Base-by-base conservation (phyloP, 2,888 invertebrate species). In the Cantharis rufa region DNA sequence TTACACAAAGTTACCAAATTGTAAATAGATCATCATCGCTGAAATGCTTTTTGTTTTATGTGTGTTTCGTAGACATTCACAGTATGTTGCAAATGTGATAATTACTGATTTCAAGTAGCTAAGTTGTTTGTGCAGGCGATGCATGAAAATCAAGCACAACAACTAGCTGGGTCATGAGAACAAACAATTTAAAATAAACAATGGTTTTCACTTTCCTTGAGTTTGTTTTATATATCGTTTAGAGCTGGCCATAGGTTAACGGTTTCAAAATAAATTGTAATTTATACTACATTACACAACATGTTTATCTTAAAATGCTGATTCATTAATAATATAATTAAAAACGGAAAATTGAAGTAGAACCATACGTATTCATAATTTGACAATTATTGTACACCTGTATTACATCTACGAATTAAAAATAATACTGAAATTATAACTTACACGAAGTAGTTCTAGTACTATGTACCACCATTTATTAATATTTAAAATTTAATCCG, bases 141-240 rank as follows among this genome's bases (percentile, higher is more conserved):
- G 84, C 84, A 83, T 84, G 84, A 82, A 83, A 83, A 82, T 80
- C 80, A 80, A 81, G 81, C 81, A 81, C 79, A 74, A 80, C 80
- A 80, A 79, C 78, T 76, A 82, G 82, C 79, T 83, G 81, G 82
- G 82, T 82, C 82, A 82, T 81, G 82, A 82, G 82, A 82, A 81
- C 81, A 80, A 82, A 82, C 82, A 83, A 79, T 82, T 84, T 83
- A 83, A 83, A 83, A 81, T 82, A 86, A 85, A 86, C 86, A 86
- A 86, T 86, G 81, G 86, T 86, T 87, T 87, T 86, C 87, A 86
- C 86, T 87, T 86, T 87, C 86, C 86, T 87, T 86, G 86, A 84
- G 83, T 86, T 84, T 83, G 82, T 85, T 86, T 86, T 84, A 82
- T 84, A 82, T 85, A 85, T 86, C 84, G 83, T 83, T 85, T 83